Percentiles rank a stretch among this genome's conserved stretches.
These are phyloP conservation scores for Pantherophis guttatus DNA, from an alignment of 2,113 vertebrate genomes.

Conservation along the genomic window DNA sequence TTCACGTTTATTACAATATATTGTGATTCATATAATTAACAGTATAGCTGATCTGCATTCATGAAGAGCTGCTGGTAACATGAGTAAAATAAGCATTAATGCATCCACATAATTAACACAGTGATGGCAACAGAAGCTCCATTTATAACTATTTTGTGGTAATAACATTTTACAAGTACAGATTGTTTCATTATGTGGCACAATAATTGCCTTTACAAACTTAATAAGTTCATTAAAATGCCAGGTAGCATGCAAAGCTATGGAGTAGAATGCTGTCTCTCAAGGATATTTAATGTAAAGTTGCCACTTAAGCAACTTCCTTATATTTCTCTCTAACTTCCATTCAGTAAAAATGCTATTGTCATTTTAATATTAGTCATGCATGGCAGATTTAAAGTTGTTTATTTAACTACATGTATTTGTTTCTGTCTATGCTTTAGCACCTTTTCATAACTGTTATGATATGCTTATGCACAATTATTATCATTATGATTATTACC, in stretches of 20 bases:
- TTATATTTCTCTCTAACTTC: neutral
- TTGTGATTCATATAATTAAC: conserved; percentile 23
- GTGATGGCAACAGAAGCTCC: conserved; percentile 13
- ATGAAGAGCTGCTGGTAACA: neutral
- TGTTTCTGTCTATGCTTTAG: conserved; percentile 23
- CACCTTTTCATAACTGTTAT: conserved; percentile 17
- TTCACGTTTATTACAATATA: conserved; percentile 13
- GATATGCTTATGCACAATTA: neutral
- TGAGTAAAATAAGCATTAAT: conserved; percentile 41
- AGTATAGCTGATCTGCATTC: neutral
- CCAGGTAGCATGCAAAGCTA: neutral
- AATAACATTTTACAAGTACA: conserved; percentile 46
- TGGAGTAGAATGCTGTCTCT: neutral
- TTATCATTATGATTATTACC: conserved; percentile 12
- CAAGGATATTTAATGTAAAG: conserved; percentile 24
- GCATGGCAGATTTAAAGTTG: neutral
- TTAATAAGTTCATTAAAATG: conserved; percentile 19
- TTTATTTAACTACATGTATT: conserved; percentile 18
- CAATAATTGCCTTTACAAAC: conserved; percentile 46
- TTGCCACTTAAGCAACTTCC: neutral
- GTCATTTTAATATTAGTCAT: neutral
- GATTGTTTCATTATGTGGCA: conserved; percentile 27
- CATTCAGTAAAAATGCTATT: neutral
- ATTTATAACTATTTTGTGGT: conserved; percentile 34
- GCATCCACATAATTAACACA: conserved; percentile 29